Percentiles rank a stretch among this genome's conserved stretches.
These are phyloP conservation scores for Gephyroberyx darwinii DNA, from an alignment of 2,797 vertebrate genomes.

Conservation along the genomic window DNA sequence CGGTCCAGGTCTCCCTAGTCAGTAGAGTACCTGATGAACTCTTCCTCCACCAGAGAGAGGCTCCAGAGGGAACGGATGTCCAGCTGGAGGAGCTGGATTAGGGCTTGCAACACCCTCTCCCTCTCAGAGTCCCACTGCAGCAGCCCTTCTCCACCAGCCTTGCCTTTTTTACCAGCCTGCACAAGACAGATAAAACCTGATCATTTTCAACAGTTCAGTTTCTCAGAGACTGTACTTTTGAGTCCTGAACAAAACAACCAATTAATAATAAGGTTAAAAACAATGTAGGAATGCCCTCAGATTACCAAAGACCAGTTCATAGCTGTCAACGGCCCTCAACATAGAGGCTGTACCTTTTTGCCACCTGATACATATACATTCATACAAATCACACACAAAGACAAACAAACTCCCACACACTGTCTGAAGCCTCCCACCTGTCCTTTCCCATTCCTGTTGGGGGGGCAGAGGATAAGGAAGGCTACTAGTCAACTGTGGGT, in stretches of 20 bases:
- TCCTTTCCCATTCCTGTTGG: conserved; percentile 54
- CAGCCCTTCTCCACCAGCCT: conserved; percentile 68
- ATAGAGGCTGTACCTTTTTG: conserved; percentile 47
- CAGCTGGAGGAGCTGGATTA: conserved; percentile 91
- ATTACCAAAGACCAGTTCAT: conserved; percentile 81
- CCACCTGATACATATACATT: conserved; percentile 61
- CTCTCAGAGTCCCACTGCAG: conserved; percentile 91
- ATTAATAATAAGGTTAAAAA: not conserved
- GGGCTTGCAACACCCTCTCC: conserved; percentile 82
- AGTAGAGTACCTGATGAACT: conserved; percentile 88
- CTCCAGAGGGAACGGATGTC: conserved; percentile 91
- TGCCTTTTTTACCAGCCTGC: conserved; percentile 90
- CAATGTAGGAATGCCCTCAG: conserved; percentile 70
- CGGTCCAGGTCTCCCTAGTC: not conserved
- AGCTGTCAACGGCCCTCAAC: conserved; percentile 49
- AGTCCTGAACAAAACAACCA: not conserved
- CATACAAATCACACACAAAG: conserved; percentile 48
- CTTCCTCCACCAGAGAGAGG: conserved; percentile 90
- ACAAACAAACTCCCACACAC: conserved; percentile 43
- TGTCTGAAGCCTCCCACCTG: conserved; percentile 60
- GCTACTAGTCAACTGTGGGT: conserved; percentile 79
- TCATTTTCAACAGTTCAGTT: not conserved
- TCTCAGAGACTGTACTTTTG: not conserved
- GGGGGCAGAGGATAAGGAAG: conserved; percentile 30
- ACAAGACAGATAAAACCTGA: conserved; percentile 1